These are phyloP conservation scores for Chitala chitala DNA, from an alignment of 2,113 vertebrate species.

Conservation along the genomic window DNA sequence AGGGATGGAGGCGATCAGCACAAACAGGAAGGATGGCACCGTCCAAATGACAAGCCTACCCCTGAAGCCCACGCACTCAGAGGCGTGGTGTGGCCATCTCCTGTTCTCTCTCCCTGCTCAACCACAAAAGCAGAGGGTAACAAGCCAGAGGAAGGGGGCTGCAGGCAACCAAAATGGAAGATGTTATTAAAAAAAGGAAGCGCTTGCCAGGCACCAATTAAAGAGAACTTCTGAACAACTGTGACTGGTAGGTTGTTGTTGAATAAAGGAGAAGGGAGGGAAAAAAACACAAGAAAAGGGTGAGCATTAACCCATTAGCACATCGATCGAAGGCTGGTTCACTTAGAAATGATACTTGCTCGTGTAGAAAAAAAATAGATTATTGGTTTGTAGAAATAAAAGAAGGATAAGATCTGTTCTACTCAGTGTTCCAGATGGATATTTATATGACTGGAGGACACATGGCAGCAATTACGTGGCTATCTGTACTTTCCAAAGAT, in stretches of 20 bases:
- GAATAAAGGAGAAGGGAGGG: constrained; percentile 34
- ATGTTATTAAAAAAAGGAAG: constrained; percentile 40
- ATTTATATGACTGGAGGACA: constrained; percentile 63
- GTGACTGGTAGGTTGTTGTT: constrained; percentile 35
- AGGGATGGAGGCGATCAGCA: constrained; percentile 54
- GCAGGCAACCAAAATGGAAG: constrained; percentile 42
- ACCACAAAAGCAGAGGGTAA: constrained; percentile 40
- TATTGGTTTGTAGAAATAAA: constrained; percentile 41
- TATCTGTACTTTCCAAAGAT: constrained; percentile 70
- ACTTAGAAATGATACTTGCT: constrained; percentile 55
- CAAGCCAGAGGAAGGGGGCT: constrained; percentile 32
- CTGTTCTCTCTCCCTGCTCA: constrained; percentile 32
- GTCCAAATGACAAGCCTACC: constrained; percentile 56
- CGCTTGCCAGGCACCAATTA: constrained; percentile 37
- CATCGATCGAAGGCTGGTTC: constrained; percentile 28
- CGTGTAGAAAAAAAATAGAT: constrained; percentile 48
- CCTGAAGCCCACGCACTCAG: constrained; percentile 45
- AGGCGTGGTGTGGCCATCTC: constrained; percentile 33
- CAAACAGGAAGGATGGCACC: constrained; percentile 73
- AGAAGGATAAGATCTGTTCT: constrained; percentile 48
- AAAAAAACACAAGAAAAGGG: constrained; percentile 16
- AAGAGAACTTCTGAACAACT: constrained; percentile 41
- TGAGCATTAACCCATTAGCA: constrained; percentile 17
- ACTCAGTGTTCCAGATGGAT: constrained; percentile 59
- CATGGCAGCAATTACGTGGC: constrained; percentile 74